These are phyloP conservation scores for Struthio camelus DNA, from an alignment of 2,113 vertebrate species.

Conservation along the genomic window DNA sequence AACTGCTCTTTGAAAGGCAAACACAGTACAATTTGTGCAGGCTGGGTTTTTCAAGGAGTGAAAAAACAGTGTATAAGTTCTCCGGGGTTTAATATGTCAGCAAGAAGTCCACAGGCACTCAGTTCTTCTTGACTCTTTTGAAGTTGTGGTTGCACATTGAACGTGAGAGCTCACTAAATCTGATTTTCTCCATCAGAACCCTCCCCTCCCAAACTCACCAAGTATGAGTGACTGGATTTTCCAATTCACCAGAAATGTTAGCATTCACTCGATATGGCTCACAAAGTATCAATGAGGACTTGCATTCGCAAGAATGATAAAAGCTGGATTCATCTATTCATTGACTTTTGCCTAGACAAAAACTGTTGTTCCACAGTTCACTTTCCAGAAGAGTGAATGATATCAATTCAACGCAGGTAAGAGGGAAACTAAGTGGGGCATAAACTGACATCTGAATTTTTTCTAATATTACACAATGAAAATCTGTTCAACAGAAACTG, in stretches of 20 bases:
- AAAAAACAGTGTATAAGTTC: not conserved
- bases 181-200: not conserved
- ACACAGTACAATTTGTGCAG: not conserved
- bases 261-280: not conserved
- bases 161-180: not conserved
- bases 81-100: not conserved
- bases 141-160: not conserved
- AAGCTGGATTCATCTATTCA: not conserved
- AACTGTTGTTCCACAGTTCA: not conserved
- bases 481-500: not conserved
- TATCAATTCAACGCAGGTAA: not conserved
- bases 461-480: not conserved
- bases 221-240: not conserved
- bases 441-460: not conserved
- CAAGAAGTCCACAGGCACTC: not conserved
- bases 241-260: not conserved
- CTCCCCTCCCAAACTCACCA: not conserved
- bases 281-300: not conserved
- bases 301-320: not conserved
- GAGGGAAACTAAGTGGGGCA: not conserved
- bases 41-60: not conserved
- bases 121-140: not conserved
- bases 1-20: not conserved
- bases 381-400: not conserved
- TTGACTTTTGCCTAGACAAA: not conserved